Evolutionary conservation across 1,140 invertebrate genomes (phyloP), one percentile per base, ranked within the genome.

Genomic region (Hylyphantes graminicola): DNA sequence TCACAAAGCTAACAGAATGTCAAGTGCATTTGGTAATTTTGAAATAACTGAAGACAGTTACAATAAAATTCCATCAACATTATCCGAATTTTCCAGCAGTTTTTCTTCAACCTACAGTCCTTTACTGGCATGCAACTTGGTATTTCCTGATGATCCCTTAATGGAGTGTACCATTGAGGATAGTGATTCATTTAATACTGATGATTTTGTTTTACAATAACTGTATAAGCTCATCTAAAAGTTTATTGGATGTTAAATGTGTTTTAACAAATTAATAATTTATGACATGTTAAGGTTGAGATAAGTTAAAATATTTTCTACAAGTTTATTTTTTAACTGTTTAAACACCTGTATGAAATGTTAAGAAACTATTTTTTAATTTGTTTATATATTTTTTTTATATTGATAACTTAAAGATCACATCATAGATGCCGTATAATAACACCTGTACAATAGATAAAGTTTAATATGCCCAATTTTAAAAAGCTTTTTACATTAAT

Each of bases 121-220:
- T 17, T 21, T 54, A 6, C 76, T 65, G 11, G n/a, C 63, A 7
- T 65, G 53, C n/a, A 80, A 70, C 61, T 57, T 68, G 50, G 64
- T 80, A 12, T 80, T 70, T 67, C 63, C 63, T 0, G 61, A 70
- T 70, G 77, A 80, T 70, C 53, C 77, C 12, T 80, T 80, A 59
- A 48, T 80, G 13, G 21, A 53, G 15, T 80, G 21, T 48, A 8
- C 64, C 15, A 67, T 65, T 55, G 61, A 78, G 55, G 19, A 63
- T 53, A 78, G 54, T 78, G 35, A 35, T 35, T 67, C 76, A 48
- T 63, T 76, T 63, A 64, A n/a, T 53, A 17, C 76, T 17, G 76
- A 78, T 50, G 72, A 74, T 48, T 74, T 70, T 70, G 50, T 53
- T 17, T 17, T 70, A 7, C 17, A 48, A 53, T 70, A 70, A 13